Evolutionary conservation across 2,797 vertebrate genomes (phyloP), one percentile per base, ranked within the genome.

Genomic region (Acanthurus leucopareius): DNA sequence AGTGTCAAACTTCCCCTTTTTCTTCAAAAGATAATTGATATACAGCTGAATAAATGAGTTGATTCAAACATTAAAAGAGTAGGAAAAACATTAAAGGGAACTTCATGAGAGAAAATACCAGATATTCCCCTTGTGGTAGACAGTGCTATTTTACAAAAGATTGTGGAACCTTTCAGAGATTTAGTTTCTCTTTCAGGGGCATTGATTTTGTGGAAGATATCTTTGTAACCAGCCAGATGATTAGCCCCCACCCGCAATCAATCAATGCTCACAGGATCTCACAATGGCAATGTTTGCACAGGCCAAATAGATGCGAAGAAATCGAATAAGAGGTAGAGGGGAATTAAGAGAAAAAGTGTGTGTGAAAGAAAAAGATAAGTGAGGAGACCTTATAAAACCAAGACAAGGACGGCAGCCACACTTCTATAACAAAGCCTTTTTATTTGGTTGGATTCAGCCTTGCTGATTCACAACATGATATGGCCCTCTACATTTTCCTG

Each of bases 171-270:
- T 65, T 69, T 72, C 84, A 83, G 83, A 84, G 84, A 92, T 92
- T 93, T 83, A 87, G 74, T 81, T 90, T 86, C 80, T 73, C 65
- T 92, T 88, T 83, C 85, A 84, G 76, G 82, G 80, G 71, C 87
- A 94, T 93, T 91, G 93, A 94, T 93, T 93, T 92, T 87, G 74
- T 80, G 56, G 84, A 84, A 90, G 87, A 93, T 90, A 88, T 91
- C 89, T 94, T 90, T 93, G 90, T 91, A 89, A 86, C 60, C 65
- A 75, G 82, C 85, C 16, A 15, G 17, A 83, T 90, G 86, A 92
- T 93, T 91, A 88, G 82, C 69, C 87, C 79, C 42, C 71, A 67
- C 77, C 52, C 13, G 10, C 80, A 84, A 87, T 93, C 89, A 91
- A 87, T 93, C 83, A 86, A 54, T 89, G 74, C 75, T 81, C 53